Percentiles rank a stretch among this genome's conserved stretches.
Conservation (phyloP, 1,140 invertebrate species). For the Eciton burchellii region DNA sequence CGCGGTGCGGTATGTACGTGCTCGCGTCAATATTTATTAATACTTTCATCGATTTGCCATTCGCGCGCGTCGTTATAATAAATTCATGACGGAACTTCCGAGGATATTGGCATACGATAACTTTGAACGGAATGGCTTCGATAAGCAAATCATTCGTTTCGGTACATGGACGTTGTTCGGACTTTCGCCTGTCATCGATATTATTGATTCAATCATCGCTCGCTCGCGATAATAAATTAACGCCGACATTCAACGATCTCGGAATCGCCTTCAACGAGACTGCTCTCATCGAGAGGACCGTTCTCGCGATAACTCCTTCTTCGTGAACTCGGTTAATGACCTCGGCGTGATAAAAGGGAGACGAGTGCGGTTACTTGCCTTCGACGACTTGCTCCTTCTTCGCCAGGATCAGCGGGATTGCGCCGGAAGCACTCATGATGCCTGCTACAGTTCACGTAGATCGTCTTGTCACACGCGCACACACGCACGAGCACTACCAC, state of each 20-base stretch:
- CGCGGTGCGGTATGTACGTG: background rate
- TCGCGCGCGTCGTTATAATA: slow-evolving; percentile 28
- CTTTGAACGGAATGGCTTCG: background rate
- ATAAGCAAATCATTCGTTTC: slow-evolving; percentile 1
- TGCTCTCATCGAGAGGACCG: background rate
- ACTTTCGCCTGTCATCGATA: background rate
- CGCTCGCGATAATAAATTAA: slow-evolving; percentile 9
- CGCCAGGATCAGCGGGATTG: slow-evolving; percentile 81
- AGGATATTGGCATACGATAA: background rate
- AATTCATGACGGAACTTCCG: slow-evolving; percentile 29
- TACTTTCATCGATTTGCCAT: background rate
- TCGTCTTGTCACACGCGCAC: slow-evolving; percentile 34
- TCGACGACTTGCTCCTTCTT: slow-evolving; percentile 80
- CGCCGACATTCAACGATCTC: background rate
- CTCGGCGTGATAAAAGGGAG: background rate
- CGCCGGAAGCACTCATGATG: slow-evolving; percentile 81
- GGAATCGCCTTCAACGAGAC: background rate
- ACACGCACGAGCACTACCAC: slow-evolving; percentile 21
- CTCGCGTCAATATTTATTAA: slow-evolving; percentile 53
- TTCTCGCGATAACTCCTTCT: background rate
- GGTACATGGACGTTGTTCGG: background rate
- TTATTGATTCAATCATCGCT: background rate
- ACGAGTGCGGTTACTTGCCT: slow-evolving; percentile 77
- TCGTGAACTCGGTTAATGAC: background rate
- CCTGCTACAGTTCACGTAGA: slow-evolving; percentile 26